These are phyloP conservation scores for Heterochromis multidens DNA, from an alignment of 2,113 vertebrate species.

Conservation along the genomic window DNA sequence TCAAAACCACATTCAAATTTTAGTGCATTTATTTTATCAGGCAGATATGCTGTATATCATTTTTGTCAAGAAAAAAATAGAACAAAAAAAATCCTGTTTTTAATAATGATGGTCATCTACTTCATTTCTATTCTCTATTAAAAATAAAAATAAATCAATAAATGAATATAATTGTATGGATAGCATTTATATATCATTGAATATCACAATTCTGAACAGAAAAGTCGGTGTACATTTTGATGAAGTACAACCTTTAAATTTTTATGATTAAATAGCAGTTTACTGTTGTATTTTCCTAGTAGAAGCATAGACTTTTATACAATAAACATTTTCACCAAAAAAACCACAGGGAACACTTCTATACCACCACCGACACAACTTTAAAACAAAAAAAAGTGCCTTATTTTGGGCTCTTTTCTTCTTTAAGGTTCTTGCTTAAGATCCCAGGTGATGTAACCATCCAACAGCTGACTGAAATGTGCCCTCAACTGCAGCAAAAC, in stretches of 20 bases:
- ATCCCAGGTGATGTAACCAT: accelerated
- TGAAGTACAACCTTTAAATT: background rate
- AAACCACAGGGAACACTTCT: background rate
- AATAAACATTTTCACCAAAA: background rate
- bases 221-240: background rate
- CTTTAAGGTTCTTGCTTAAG: accelerated
- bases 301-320: background rate
- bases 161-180: background rate
- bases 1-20: background rate
- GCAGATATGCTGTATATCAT: too few relatives aligned
- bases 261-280: background rate
- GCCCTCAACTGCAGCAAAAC: background rate
- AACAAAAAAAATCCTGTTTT: background rate
- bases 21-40: background rate
- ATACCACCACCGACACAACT: background rate
- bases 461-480: accelerated
- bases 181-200: background rate
- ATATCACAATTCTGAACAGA: background rate
- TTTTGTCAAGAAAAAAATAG: background rate
- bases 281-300: background rate
- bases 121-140: background rate
- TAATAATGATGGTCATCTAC: background rate
- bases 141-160: background rate
- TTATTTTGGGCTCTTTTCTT: background rate
- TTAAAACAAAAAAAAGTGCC: accelerated